Evolutionary conservation across 2,888 invertebrate species (phyloP).

Genomic region (Macrosiphum euphorbiae): DNA sequence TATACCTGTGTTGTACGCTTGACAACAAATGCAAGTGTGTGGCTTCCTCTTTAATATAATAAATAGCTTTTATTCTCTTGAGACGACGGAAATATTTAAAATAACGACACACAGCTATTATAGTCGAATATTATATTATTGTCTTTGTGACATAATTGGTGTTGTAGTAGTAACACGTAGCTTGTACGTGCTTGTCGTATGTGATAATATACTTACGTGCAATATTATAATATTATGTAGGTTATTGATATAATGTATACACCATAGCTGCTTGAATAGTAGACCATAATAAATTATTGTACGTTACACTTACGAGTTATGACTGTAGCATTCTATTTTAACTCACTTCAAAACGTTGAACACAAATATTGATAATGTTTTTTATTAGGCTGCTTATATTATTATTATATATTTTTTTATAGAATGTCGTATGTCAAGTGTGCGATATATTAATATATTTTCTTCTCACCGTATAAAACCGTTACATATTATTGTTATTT

Average conservation of each 20-base stretch:
- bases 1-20: not conserved
- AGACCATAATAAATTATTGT: not conserved
- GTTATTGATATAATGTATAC: not conserved
- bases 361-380: not conserved
- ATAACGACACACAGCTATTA: not conserved
- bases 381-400: not conserved
- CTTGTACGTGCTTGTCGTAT: not conserved
- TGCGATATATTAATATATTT: not conserved
- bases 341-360: not conserved
- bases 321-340: not conserved
- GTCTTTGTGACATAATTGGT: conserved; percentile 5
- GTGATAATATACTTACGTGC: not conserved
- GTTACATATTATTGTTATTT: not conserved
- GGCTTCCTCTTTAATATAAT: not conserved
- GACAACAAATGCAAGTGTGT: not conserved
- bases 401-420: not conserved
- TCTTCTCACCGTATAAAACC: not conserved
- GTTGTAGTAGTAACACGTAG: not conserved
- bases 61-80: not conserved
- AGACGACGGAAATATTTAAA: not conserved
- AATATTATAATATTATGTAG: not conserved
- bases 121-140: not conserved
- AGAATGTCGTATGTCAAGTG: not conserved
- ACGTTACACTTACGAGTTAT: not conserved
- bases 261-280: not conserved